Percentiles rank a stretch among this genome's conserved stretches.
phyloP scores from a whole-genome alignment of 2,797 vertebrate genomes.

The Diglossa cyanea region DNA sequence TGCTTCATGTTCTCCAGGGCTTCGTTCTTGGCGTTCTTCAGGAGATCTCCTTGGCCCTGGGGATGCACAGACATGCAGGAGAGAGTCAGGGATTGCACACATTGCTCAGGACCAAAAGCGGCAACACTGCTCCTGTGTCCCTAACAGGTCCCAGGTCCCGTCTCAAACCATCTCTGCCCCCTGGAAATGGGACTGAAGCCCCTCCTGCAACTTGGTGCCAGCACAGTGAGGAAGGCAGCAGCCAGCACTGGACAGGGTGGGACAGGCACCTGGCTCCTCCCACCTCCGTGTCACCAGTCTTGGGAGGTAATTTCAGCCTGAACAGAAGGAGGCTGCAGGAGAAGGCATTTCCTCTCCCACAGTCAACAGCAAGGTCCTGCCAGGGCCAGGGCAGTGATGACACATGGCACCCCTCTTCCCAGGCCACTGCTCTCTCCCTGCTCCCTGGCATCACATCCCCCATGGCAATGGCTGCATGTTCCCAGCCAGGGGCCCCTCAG shows the following conservation, averaged over 20 bases:
- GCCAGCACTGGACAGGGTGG: not conserved
- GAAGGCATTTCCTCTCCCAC: not conserved
- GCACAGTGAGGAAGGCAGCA: not conserved
- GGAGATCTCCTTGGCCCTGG: conserved; percentile 92
- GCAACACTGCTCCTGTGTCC: not conserved
- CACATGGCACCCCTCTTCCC: not conserved
- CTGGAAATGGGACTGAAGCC: not conserved
- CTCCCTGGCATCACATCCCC: not conserved
- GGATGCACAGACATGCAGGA: conserved; percentile 34
- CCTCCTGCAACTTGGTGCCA: not conserved
- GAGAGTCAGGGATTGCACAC: not conserved
- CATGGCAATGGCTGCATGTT: fast-evolving
- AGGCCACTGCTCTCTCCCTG: not conserved
- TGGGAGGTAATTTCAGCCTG: not conserved
- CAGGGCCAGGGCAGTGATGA: not conserved
- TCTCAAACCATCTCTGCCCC: not conserved
- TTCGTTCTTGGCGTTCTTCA: conserved; percentile 91
- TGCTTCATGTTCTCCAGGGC: conserved; percentile 92
- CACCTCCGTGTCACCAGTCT: not conserved
- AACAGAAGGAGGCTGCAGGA: not conserved
- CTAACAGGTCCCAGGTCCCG: not conserved
- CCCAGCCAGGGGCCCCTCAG: fast-evolving
- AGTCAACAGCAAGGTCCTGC: not conserved
- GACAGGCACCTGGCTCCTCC: not conserved
- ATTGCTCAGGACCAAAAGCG: fast-evolving